Base-by-base conservation (phyloP, 2,113 vertebrate species). In the Epinephelus moara region DNA sequence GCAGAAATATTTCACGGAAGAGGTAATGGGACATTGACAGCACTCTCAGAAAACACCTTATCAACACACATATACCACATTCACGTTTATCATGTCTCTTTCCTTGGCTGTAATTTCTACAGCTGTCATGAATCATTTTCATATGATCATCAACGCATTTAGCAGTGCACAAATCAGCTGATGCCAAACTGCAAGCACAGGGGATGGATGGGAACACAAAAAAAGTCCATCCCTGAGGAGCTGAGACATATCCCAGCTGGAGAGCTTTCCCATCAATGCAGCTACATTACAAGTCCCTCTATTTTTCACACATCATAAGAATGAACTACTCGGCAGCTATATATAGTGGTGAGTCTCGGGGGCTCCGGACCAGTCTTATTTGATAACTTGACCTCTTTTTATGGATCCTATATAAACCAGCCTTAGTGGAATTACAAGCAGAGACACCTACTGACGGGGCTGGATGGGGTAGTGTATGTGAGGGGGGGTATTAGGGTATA, bases 331-430 rank as follows among this genome's bases (percentile, higher is more conserved):
- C 56, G 60, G 64, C 59, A 57, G 63, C 87, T 88, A 90, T 86
- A 93, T 92, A 89, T 89, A 89, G 82, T 68, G 68, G 64, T 74
- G 73, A 79, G 60, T 74, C 87, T 85, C 78, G 1, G 49, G 80
- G 83, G 82, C 57, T 79, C 59, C 37, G 68, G 76, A 84, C 59
- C 1, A 75, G 50, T 53, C 82, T 71, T 83, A 87, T 91, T 81
- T 90, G 84, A 92, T 91, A 68, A 91, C 88, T 88, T 92, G 85
- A 93, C 93, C 88, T 85, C 45, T 90, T 94, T 94, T 85, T 79
- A 67, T 66, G 59, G 77, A 75, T 81, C 73, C 85, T 81, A 68
- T 85, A 81, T 73, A 53, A 85, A 72, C 74, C 21, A 70, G 72
- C 52, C 91, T 83, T 62, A 19, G 57, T 84, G 60, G 74, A 75